These are phyloP conservation scores for Cynopterus sphinx DNA, from an alignment of 2,797 vertebrate genomes.

Conservation along the genomic window DNA sequence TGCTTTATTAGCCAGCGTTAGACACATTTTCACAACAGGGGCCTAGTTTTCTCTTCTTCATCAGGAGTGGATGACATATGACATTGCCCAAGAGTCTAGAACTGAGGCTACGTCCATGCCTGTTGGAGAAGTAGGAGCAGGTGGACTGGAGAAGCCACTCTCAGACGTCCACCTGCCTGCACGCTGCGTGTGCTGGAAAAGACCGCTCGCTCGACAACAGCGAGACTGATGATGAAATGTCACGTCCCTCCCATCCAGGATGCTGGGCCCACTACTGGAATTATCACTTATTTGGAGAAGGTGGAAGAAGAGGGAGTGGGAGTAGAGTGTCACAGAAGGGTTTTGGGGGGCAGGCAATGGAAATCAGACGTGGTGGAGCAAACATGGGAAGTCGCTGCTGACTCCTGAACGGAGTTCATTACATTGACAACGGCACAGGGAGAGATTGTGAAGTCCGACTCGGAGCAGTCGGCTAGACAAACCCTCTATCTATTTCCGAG, in stretches of 20 bases:
- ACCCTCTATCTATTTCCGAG: background rate
- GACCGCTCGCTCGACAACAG: too few relatives aligned
- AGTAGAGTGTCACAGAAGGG: background rate
- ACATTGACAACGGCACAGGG: background rate
- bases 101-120: background rate
- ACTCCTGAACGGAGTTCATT: background rate
- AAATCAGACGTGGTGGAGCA: too few relatives aligned
- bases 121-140: background rate
- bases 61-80: too few relatives aligned
- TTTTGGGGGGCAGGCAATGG: background rate
- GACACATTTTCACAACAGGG: background rate
- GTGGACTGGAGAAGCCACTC: background rate
- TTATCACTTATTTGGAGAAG: background rate
- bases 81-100: background rate
- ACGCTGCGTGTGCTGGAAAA: background rate
- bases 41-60: background rate
- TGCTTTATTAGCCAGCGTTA: background rate
- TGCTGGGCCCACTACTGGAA: background rate
- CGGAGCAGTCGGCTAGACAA: background rate
- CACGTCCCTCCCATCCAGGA: rapidly evolving
- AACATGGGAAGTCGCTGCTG: background rate
- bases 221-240: background rate
- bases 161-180: too few relatives aligned
- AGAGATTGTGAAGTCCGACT: background rate
- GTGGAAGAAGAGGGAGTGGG: background rate